Evolutionary conservation across 1,140 invertebrate genomes (phyloP).

Genomic region (Cepaea nemoralis): DNA sequence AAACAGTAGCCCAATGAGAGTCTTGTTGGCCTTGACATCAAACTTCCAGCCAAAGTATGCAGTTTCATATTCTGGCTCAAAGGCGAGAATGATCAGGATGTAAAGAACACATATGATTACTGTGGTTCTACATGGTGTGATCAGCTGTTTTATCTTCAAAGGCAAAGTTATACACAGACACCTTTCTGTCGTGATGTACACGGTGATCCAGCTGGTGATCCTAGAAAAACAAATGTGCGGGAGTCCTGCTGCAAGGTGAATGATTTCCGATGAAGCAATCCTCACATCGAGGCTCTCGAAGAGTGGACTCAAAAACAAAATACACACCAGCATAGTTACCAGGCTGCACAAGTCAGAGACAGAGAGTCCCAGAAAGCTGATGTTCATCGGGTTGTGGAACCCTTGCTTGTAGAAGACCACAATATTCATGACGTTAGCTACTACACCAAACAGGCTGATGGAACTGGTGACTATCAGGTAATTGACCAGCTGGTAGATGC

Average conservation of each 20-base stretch:
- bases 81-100: not conserved
- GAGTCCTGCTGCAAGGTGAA: not conserved
- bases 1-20: conserved; percentile 1
- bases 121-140: not conserved
- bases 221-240: conserved; percentile 24
- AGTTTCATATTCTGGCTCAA: not conserved
- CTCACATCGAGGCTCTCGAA: not conserved
- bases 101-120: not conserved
- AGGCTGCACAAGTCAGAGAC: too few relatives aligned
- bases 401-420: too few relatives aligned
- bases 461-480: too few relatives aligned
- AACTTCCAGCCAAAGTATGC: conserved; percentile 1
- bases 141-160: conserved; percentile 3
- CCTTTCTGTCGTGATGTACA: too few relatives aligned
- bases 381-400: too few relatives aligned
- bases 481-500: too few relatives aligned
- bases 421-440: too few relatives aligned
- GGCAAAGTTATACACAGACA: too few relatives aligned
- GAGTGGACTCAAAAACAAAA: not conserved
- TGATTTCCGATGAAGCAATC: not conserved
- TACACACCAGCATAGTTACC: too few relatives aligned
- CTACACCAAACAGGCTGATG: too few relatives aligned
- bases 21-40: not conserved
- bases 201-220: too few relatives aligned
- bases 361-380: too few relatives aligned